Evolutionary conservation across 2,797 vertebrate genomes (phyloP).

Genomic region (Callimico goeldii): DNA sequence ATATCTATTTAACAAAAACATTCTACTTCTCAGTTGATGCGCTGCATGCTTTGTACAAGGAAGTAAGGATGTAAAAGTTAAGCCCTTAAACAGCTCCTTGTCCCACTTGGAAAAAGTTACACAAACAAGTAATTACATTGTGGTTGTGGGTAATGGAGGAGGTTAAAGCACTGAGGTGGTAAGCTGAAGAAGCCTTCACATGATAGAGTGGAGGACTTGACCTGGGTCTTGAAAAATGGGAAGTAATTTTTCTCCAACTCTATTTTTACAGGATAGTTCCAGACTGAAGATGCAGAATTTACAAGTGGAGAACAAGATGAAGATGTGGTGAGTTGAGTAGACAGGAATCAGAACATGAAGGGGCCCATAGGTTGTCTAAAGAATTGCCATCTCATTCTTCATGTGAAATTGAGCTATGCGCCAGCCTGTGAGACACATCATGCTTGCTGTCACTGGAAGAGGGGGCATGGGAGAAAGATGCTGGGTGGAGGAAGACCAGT

Average conservation of each 20-base stretch:
- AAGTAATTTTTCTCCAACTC: neutral
- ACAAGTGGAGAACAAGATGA: neutral
- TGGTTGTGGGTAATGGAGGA: neutral
- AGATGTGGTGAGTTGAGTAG: neutral
- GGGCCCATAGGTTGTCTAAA: neutral
- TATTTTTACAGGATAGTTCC: neutral
- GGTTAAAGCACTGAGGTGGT: neutral
- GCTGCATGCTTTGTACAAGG: neutral
- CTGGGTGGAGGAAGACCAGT: no score
- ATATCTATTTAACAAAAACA: neutral
- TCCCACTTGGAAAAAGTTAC: neutral
- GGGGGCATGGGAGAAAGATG: neutral
- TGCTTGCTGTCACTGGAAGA: neutral
- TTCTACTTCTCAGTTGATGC: neutral
- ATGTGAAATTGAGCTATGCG: neutral
- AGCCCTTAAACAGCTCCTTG: neutral
- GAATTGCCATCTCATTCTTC: neutral
- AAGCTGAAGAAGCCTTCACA: neutral
- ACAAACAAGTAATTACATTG: neutral
- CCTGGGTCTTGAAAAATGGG: neutral
- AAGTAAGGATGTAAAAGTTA: neutral
- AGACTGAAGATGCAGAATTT: neutral
- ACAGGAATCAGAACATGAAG: neutral
- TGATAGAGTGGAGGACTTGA: neutral
- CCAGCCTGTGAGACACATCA: neutral